Percentiles rank a stretch among this genome's conserved stretches.
phyloP scores from a whole-genome alignment of 1,140 invertebrate genomes.

The Pinna nobilis region DNA sequence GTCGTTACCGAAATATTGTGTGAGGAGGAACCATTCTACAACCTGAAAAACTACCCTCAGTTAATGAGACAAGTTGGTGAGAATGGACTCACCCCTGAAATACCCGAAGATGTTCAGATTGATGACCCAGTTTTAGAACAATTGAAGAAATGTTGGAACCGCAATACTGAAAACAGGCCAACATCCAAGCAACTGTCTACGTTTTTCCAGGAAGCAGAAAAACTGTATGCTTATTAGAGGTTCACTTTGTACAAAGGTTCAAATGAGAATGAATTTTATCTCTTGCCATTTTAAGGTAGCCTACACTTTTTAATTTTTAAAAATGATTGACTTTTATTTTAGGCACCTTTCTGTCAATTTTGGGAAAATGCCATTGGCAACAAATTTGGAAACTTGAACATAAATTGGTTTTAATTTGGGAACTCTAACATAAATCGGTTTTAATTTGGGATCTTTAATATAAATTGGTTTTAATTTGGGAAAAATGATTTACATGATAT shows the following conservation, averaged over 20 bases:
- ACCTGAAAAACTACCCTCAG: slow-evolving; percentile 34
- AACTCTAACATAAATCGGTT: too few relatives aligned
- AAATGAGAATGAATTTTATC: too few relatives aligned
- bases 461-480: too few relatives aligned
- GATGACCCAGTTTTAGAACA: slow-evolving; percentile 10
- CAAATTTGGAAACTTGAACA: too few relatives aligned
- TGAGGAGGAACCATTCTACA: slow-evolving; percentile 47
- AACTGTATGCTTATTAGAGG: not conserved
- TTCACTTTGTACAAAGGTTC: not conserved
- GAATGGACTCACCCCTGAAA: slow-evolving; percentile 10
- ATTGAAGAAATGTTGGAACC: slow-evolving; percentile 35
- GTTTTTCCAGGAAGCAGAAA: not conserved
- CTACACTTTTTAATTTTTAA: too few relatives aligned
- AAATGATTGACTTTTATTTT: too few relatives aligned
- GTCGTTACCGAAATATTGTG: slow-evolving; percentile 41
- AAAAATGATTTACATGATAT: too few relatives aligned
- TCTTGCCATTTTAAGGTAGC: too few relatives aligned
- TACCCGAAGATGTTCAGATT: slow-evolving; percentile 13
- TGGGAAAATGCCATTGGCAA: too few relatives aligned
- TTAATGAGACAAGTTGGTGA: slow-evolving; percentile 38
- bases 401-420: too few relatives aligned
- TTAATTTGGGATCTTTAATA: too few relatives aligned
- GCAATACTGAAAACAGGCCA: slow-evolving; percentile 23
- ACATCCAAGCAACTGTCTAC: slow-evolving; percentile 1
- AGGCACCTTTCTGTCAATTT: too few relatives aligned